Base-by-base conservation (phyloP, 2,113 vertebrate species). In the Morone chrysops region DNA sequence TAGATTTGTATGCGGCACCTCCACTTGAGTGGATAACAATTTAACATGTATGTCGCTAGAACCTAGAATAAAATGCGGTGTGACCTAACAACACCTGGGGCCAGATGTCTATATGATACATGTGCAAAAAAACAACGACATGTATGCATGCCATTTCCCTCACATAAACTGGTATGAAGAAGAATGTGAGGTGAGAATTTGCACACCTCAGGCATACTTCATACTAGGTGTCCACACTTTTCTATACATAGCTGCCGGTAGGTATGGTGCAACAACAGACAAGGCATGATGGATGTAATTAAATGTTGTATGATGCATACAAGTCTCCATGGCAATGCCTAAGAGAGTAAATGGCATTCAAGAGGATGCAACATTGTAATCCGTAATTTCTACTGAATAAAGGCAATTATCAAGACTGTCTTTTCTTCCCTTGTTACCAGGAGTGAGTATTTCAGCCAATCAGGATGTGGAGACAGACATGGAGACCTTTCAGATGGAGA, bases 401-500 rank as follows among this genome's bases (percentile, higher is more conserved):
- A 57, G 25, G 40, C 31, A 60, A 68, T 61, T 41, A 61, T 47
- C 22, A 78, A 31, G 9, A 10, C 4, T 85, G 18, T 51, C 36
- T 67, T 75, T 50, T 62, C 81, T 6, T 25, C 61, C 7, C 45
- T 75, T 88, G 0, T 87, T 72, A 25, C 18, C 87, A 99, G 98
- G 98, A 66, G 93, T 99, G 89, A 98, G 97, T 2, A 95, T 99
- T 89, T 99, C 97, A 0, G 98, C 98, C 82, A 99, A 99, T 94
- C 98, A 99, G 88, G 97, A 99, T 0, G 97, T 96, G 77, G 97
- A 98, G 89, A 96, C 97, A 70, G 97, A 97, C 91, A 96, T 96
- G 1, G 98, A 99, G 93, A 99, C 97, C 41, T 99, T 98, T 93
- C 97, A 99, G 93, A 97, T 99, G 96, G 97, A 99, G 90, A 97